Percentiles rank a stretch among this genome's conserved stretches.
phyloP scores from a whole-genome alignment of 2,888 invertebrate species.

The Netelia virgata region DNA sequence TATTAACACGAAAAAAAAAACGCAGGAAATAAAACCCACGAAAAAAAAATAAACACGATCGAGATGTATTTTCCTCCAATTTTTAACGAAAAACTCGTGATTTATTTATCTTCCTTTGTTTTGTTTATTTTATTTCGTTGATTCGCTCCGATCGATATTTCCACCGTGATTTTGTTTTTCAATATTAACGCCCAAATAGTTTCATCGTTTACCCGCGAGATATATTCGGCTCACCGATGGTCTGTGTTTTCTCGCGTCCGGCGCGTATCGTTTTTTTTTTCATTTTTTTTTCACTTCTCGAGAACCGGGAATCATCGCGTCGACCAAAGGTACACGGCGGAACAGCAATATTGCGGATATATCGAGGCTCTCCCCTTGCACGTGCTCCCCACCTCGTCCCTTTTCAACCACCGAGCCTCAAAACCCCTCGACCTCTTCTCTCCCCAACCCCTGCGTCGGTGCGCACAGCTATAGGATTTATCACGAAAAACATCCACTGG shows the following conservation, averaged over 20 bases:
- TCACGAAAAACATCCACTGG: conserved; percentile 65
- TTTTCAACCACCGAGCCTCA: neutral
- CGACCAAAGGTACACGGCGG: conserved; percentile 16
- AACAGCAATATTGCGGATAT: conserved; percentile 64
- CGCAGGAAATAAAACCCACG: neutral
- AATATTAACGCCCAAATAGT: neutral
- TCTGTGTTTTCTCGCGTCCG: neutral
- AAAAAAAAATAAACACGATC: neutral
- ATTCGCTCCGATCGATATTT: neutral
- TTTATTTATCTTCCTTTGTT: neutral
- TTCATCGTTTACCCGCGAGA: conserved; percentile 23
- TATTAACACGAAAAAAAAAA: neutral
- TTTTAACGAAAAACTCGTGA: neutral
- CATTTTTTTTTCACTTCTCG: neutral
- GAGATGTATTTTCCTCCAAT: neutral
- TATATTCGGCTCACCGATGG: conserved; percentile 6
- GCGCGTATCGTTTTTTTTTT: conserved; percentile 18
- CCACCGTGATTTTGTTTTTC: neutral
- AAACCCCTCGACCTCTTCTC: neutral
- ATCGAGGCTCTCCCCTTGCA: conserved; percentile 51
- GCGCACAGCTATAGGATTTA: conserved; percentile 59
- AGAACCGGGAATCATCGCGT: conserved; percentile 42
- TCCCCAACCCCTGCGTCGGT: neutral
- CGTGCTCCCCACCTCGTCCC: conserved; percentile 25
- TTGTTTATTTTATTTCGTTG: too few species aligned